Percentiles rank a stretch among this genome's conserved stretches.
phyloP scores from a whole-genome alignment of 2,888 invertebrate genomes.

The Troilus luridus region DNA sequence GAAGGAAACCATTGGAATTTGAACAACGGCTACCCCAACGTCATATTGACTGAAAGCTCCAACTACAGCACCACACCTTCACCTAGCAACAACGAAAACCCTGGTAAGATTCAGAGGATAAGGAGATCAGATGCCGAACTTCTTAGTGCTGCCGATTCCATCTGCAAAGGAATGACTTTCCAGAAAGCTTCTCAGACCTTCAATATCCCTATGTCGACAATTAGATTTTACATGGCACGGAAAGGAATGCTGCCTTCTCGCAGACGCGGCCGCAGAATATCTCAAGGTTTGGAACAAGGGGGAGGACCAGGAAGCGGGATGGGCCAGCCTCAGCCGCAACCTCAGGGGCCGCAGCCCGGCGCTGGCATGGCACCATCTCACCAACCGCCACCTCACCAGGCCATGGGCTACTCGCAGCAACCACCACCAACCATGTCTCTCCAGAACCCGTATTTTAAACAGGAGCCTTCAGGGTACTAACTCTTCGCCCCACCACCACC shows the following conservation, averaged over 20 bases:
- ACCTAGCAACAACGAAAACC: slow-evolving; percentile 62
- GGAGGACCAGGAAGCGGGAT: slow-evolving; percentile 49
- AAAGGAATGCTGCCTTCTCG: slow-evolving; percentile 86
- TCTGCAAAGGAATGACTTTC: slow-evolving; percentile 89
- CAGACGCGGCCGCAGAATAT: slow-evolving; percentile 77
- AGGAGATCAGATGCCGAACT: slow-evolving; percentile 64
- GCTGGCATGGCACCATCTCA: slow-evolving; percentile 33
- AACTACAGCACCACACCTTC: slow-evolving; percentile 63
- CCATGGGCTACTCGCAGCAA: slow-evolving; percentile 52
- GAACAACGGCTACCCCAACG: slow-evolving; percentile 64
- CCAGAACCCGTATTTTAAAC: slow-evolving; percentile 63
- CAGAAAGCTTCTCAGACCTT: slow-evolving; percentile 90
- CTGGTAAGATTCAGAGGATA: slow-evolving; percentile 63
- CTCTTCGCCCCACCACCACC: slow-evolving; percentile 51
- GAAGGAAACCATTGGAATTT: slow-evolving; percentile 64
- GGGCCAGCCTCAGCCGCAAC: slow-evolving; percentile 10
- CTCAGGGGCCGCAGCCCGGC: slow-evolving; percentile 8
- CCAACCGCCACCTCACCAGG: slow-evolving; percentile 56
- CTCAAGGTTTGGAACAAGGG: slow-evolving; percentile 62
- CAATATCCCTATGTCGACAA: slow-evolving; percentile 89
- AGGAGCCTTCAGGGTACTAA: slow-evolving; percentile 63
- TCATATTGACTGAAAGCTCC: slow-evolving; percentile 63
- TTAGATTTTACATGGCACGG: slow-evolving; percentile 89
- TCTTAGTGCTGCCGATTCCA: slow-evolving; percentile 77
- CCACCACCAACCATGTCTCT: slow-evolving; percentile 59